Evolutionary conservation across 1,140 invertebrate species (phyloP), one percentile per base, ranked within the genome.

Genomic region (Pogonomyrmex barbatus): DNA sequence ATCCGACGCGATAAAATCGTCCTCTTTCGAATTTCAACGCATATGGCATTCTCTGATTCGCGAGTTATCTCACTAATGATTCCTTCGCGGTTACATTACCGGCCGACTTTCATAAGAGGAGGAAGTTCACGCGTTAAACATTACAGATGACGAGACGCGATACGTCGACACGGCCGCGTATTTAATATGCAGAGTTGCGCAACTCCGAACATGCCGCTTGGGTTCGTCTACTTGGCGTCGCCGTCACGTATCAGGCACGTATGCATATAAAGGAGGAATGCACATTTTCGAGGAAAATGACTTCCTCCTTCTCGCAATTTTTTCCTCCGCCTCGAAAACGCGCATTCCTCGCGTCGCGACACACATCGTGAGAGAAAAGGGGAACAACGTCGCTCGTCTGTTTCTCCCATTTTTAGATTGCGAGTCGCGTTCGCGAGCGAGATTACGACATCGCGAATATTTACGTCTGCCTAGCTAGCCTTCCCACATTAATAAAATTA

Each of bases 111-210:
- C 54, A 17, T 50, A 56, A 62, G 42, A 47, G 33, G 17, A 50
- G 67, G 79, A 83, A 75, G 54, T 82, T 39, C 45, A 33, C 6
- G 54, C 10, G 63, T 83, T 45, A 54, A 87, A 88, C 47, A 47
- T 88, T 87, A 45, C 42, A 79, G 87, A 88, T 88, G 84, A 88
- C 75, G 84, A 67, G 84, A 67, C 45, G 76, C 50, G 76, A 63
- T 85, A 85, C 58, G 68, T 12, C 52, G n/a, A 60, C 76, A 62
- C 58, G 36, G 45, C 62, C 39, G 42, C 67, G 56, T 73, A 52
- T 77, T 88, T 86, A 88, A 88, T 88, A 86, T 88, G 84, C 83
- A 24, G 78, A 86, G 75, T 82, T 77, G 70, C 87, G 83, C 75
- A 86, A 89, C 60, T 75, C 62, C 33, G 58, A 42, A 82, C 58